Evolutionary conservation across 2,113 vertebrate genomes (phyloP).

Genomic region (Suncus etruscus): DNA sequence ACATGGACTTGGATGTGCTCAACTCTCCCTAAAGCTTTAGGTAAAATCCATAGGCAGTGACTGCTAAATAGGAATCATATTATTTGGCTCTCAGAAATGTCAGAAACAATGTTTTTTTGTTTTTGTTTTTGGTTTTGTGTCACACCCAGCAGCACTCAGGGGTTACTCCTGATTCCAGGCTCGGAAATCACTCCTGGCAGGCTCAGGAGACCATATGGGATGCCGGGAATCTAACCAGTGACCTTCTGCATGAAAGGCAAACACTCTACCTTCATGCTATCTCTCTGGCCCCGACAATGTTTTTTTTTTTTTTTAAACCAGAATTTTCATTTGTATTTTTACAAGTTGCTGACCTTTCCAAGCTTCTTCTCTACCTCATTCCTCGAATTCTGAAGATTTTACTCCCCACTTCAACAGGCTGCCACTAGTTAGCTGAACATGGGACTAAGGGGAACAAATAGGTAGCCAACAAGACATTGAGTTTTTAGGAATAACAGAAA

Average conservation of each 20-base stretch:
- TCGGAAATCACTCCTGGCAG: too few relatives aligned
- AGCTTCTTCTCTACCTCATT: conserved; percentile 20
- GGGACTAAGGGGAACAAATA: neutral
- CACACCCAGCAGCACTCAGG: too few relatives aligned
- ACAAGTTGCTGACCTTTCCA: neutral
- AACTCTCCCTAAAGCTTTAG: neutral
- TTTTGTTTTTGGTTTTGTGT: too few relatives aligned
- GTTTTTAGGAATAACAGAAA: neutral
- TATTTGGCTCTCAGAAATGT: neutral
- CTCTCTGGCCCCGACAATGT: too few relatives aligned
- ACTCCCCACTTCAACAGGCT: neutral
- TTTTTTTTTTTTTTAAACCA: neutral
- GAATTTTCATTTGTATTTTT: conserved; percentile 48
- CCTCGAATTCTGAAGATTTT: neutral
- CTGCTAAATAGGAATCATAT: neutral
- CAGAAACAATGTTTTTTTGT: neutral
- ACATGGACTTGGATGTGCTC: conserved; percentile 15
- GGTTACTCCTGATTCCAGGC: too few relatives aligned
- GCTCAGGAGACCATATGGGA: too few relatives aligned
- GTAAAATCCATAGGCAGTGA: neutral
- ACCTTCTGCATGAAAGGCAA: too few relatives aligned
- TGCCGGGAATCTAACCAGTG: too few relatives aligned
- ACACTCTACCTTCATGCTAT: too few relatives aligned
- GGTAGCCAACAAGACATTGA: too few relatives aligned
- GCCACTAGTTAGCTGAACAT: neutral